phyloP scores from a whole-genome alignment of 2,797 vertebrate species.

The Limosa lapponica region DNA sequence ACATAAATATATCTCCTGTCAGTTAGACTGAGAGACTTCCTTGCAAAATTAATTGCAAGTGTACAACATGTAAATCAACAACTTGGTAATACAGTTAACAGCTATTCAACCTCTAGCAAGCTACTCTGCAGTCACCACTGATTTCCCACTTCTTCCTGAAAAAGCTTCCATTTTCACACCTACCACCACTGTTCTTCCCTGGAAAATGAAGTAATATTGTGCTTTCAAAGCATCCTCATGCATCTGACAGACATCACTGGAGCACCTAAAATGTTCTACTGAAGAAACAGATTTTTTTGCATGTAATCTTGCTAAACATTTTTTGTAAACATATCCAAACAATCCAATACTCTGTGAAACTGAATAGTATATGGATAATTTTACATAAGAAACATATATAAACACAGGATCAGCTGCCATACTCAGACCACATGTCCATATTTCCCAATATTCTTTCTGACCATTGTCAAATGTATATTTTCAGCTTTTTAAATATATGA shows the following conservation, averaged over 20 bases:
- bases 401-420: background rate
- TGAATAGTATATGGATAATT: background rate
- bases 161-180: background rate
- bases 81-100: background rate
- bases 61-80: slow-evolving; percentile 15
- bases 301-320: background rate
- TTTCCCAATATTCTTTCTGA: background rate
- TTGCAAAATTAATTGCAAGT: slow-evolving; percentile 1
- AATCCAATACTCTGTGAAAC: no score
- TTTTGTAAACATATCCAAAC: background rate
- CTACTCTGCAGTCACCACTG: background rate
- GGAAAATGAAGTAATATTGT: background rate
- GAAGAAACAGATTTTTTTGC: background rate
- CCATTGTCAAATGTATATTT: background rate
- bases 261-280: background rate
- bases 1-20: background rate
- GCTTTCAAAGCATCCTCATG: background rate
- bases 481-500: background rate
- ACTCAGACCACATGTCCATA: background rate
- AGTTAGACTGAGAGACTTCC: background rate
- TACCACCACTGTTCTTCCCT: background rate
- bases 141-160: background rate
- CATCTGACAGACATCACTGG: background rate
- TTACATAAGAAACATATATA: background rate
- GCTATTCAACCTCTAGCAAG: background rate